phyloP scores from a whole-genome alignment of 2,888 invertebrate species.

The Muschampia plurimacula region DNA sequence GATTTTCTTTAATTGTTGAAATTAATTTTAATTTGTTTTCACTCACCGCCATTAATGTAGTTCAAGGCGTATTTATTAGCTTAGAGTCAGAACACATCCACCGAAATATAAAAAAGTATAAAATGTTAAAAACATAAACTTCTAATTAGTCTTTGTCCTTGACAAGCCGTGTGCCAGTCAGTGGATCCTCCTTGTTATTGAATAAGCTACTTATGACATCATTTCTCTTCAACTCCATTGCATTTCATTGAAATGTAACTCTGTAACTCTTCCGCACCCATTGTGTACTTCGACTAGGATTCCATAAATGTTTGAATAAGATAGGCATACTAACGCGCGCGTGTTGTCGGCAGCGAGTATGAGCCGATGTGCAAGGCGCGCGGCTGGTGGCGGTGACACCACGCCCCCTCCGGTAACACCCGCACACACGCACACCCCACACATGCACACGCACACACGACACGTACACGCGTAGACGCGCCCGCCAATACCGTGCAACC shows the following conservation, averaged over 20 bases:
- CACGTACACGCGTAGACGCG: slow-evolving; percentile 17
- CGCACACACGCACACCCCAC: slow-evolving; percentile 42
- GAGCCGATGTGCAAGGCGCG: slow-evolving; percentile 71
- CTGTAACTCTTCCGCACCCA: background rate
- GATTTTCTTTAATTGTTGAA: slow-evolving; percentile 45
- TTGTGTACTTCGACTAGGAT: background rate
- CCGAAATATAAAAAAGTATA: background rate
- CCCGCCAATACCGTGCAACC: slow-evolving; percentile 36
- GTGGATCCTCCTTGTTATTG: background rate
- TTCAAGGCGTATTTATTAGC: slow-evolving; percentile 33
- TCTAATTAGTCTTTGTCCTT: background rate
- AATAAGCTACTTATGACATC: background rate
- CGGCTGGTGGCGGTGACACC: slow-evolving; percentile 73
- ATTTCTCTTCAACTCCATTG: background rate
- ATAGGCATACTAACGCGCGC: slow-evolving; percentile 44
- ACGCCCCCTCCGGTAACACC: slow-evolving; percentile 67
- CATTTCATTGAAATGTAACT: background rate
- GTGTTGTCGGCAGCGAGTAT: slow-evolving; percentile 75
- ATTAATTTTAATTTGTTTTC: slow-evolving; percentile 52
- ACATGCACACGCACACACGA: background rate
- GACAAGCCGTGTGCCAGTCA: background rate
- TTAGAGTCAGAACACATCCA: slow-evolving; percentile 13
- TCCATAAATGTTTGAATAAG: slow-evolving; percentile 14
- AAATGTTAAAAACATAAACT: background rate
- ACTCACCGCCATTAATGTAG: slow-evolving; percentile 54